Evolutionary conservation across 2,113 vertebrate species (phyloP), one percentile per base, ranked within the genome.

Genomic region (Sinocyclocheilus maitianheensis): DNA sequence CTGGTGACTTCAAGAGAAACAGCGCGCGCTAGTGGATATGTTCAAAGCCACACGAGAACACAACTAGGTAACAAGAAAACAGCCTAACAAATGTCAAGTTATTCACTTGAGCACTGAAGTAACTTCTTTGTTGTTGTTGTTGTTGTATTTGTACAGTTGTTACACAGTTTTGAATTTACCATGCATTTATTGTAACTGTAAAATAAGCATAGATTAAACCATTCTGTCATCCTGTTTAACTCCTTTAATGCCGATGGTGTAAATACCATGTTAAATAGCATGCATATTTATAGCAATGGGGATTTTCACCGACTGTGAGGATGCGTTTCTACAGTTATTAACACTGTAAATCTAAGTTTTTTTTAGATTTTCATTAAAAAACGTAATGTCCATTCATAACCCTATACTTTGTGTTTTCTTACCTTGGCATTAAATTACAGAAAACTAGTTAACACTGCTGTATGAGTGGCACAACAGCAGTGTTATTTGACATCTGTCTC

Each of bases 1-100:
- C 30, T 24, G 55, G 10, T 13, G 63, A 87, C 69, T 88, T 58
- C 16, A 37, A 46, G 86, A 40, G 34, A 85, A 91, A 88, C 20
- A 60, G 81, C 90, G 86, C 87, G 43, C 48, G 86, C 90, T 89
- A 85, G 77, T 74, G 90, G 72, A 82, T 8, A 22, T 12, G 18
- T 16, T 30, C 13, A 80, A 53, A 85, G 34, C 30, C 80, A 37
- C 83, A 83, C 48, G 26, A 71, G 46, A 8, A 34, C 26, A 67
- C 0, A 67, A 37, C 65, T 69, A 24, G 34, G 5, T 8, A 43
- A 30, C 18, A 26, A 11, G 5, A 84, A 72, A 10, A 14, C 51
- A 12, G 8, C 18, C 43, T 24, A 10, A 69, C 24, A 12, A 34
- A 12, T 26, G 11, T 24, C n/a, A 24, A 12, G 22, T 24, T 63